Conservation (phyloP, 2,113 vertebrate species). For the Limanda limanda region DNA sequence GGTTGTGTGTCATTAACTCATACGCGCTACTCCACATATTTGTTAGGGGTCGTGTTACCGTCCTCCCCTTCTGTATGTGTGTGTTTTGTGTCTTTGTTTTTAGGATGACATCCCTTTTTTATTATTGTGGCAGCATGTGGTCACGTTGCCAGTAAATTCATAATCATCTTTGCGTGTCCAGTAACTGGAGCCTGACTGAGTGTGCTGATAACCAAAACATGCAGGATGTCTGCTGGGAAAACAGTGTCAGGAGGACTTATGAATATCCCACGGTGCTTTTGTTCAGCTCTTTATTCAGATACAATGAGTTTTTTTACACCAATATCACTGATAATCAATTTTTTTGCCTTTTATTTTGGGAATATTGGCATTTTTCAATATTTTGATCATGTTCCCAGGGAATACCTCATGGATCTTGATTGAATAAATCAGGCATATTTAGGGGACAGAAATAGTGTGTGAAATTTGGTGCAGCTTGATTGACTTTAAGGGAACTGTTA, state of each 20-base stretch:
- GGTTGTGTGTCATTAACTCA: constrained; percentile 29
- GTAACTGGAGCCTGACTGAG: constrained; percentile 34
- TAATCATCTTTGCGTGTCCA: constrained; percentile 22
- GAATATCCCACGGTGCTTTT: background rate
- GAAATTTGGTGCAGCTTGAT: no score
- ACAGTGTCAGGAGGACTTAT: background rate
- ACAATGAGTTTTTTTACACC: background rate
- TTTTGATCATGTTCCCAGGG: no score
- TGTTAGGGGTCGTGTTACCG: constrained; percentile 44
- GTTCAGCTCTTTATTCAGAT: background rate
- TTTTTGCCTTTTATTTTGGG: no score
- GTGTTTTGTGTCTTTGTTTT: constrained; percentile 7
- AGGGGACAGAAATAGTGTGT: no score
- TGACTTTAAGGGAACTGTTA: no score
- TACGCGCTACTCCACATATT: constrained; percentile 36
- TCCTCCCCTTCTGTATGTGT: constrained; percentile 33
- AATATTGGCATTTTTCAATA: no score
- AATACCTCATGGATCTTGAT: no score
- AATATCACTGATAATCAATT: background rate
- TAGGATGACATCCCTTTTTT: constrained; percentile 2
- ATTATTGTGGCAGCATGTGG: constrained; percentile 20
- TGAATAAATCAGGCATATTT: no score
- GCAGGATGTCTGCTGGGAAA: background rate
- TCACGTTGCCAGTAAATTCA: constrained; percentile 37
- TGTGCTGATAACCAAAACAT: constrained; percentile 34